Percentiles rank a stretch among this genome's conserved stretches.
Conservation (phyloP, 2,113 vertebrate species). For the Phrynosoma platyrhinos region DNA sequence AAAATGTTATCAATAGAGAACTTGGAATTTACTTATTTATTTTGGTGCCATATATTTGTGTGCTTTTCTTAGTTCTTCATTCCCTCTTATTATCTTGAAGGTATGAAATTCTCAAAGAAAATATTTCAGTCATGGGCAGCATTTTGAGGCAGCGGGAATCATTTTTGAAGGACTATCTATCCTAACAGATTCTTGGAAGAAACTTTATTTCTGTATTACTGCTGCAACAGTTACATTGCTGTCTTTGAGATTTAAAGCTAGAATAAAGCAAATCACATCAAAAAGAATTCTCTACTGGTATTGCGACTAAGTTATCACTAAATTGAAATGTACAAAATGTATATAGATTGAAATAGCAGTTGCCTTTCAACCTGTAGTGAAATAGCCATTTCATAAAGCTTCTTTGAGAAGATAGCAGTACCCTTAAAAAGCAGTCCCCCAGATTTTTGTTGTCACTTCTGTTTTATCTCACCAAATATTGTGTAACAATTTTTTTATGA, state of each 20-base stretch:
- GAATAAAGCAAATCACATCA: constrained; percentile 1
- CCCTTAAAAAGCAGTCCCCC: background rate
- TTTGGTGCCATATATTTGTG: too few relatives aligned
- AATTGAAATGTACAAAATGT: constrained; percentile 25
- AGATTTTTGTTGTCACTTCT: background rate
- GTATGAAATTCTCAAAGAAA: background rate
- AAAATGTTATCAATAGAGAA: background rate
- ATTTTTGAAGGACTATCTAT: background rate
- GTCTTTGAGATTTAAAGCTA: constrained; percentile 21
- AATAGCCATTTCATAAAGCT: background rate
- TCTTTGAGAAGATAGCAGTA: background rate
- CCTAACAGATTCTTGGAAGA: background rate
- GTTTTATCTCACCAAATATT: background rate
- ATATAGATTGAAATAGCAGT: constrained; percentile 51
- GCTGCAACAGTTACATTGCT: background rate
- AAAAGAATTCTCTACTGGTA: background rate
- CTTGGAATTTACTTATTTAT: background rate
- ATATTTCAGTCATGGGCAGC: background rate
- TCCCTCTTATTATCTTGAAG: background rate
- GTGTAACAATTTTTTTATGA: background rate
- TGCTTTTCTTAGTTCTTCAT: background rate
- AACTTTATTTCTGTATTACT: background rate
- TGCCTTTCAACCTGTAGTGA: constrained; percentile 18
- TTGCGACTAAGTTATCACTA: accelerated
- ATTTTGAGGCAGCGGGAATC: background rate